Evolutionary conservation across 64 coral and sea anemone genomes (phyloP).

Genomic region (Montipora sp.): DNA sequence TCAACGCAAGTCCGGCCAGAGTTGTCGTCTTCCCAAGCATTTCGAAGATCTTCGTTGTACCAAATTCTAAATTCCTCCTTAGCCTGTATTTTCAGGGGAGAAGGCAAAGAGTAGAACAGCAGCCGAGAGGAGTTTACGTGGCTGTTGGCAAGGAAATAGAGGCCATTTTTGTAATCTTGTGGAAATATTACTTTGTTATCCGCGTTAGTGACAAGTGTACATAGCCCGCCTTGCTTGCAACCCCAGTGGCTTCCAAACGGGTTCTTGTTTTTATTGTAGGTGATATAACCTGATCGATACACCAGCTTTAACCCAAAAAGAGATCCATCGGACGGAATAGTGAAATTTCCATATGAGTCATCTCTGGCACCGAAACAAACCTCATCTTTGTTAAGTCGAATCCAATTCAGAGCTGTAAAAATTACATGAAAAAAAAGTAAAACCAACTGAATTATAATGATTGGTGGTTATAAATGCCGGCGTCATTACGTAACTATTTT

Average conservation of each 20-base stretch:
- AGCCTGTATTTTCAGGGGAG: neutral
- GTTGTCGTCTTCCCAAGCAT: neutral
- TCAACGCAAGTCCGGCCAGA: too few relatives aligned
- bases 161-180: neutral
- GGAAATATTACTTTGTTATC: neutral
- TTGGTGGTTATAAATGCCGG: too few relatives aligned
- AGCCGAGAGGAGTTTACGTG: conserved; percentile 29
- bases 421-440: neutral
- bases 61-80: conserved; percentile 6
- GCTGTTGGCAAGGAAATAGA: neutral
- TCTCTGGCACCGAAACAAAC: conserved; percentile 25
- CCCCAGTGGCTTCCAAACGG: neutral
- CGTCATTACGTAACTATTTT: too few relatives aligned
- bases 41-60: neutral
- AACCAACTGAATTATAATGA: too few relatives aligned
- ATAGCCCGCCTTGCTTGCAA: neutral
- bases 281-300: neutral
- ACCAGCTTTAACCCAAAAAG: conserved; percentile 20
- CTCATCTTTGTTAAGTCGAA: neutral
- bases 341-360: conserved; percentile 15
- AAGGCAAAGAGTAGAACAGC: neutral
- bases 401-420: neutral
- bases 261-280: too few relatives aligned
- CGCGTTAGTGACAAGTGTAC: neutral
- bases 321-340: neutral